Evolutionary conservation across 1,140 invertebrate genomes (phyloP).

Genomic region (Drosophila kohkoa): DNA sequence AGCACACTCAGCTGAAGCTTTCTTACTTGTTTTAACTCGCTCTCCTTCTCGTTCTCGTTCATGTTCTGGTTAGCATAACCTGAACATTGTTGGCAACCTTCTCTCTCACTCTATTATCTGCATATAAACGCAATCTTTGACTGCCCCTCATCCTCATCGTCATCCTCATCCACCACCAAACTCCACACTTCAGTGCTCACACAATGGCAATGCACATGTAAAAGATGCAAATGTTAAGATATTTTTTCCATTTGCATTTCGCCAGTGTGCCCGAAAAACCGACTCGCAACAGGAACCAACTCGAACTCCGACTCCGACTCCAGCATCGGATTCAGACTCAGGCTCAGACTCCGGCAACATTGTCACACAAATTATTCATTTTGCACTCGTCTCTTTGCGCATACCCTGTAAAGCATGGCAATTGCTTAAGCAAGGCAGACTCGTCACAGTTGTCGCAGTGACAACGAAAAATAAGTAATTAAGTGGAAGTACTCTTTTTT

Average conservation of each 20-base stretch:
- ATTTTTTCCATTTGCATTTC: slow-evolving; percentile 66
- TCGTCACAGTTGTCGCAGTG: neutral
- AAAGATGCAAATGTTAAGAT: slow-evolving; percentile 79
- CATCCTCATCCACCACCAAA: no score
- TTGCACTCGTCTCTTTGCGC: slow-evolving; percentile 45
- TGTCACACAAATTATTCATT: slow-evolving; percentile 76
- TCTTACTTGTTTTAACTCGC: no score
- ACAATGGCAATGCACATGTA: slow-evolving; percentile 57
- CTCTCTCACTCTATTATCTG: slow-evolving; percentile 22
- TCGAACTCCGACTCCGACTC: slow-evolving; percentile 1
- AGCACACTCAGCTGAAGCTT: no score
- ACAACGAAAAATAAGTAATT: no score
- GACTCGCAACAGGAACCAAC: slow-evolving; percentile 22
- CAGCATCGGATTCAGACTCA: neutral
- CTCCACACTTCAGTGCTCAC: neutral
- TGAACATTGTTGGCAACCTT: slow-evolving; percentile 31
- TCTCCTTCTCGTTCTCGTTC: slow-evolving; percentile 14
- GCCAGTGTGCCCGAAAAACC: slow-evolving; percentile 35
- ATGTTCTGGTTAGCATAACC: slow-evolving; percentile 45
- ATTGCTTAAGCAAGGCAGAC: neutral
- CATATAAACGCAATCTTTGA: slow-evolving; percentile 62
- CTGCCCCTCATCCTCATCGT: neutral
- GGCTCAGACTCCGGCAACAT: slow-evolving; percentile 54
- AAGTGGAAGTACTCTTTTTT: no score
- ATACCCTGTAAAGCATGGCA: slow-evolving; percentile 12